These are phyloP conservation scores for Phortica okadai DNA, from an alignment of 2,888 invertebrate genomes.

Conservation along the genomic window DNA sequence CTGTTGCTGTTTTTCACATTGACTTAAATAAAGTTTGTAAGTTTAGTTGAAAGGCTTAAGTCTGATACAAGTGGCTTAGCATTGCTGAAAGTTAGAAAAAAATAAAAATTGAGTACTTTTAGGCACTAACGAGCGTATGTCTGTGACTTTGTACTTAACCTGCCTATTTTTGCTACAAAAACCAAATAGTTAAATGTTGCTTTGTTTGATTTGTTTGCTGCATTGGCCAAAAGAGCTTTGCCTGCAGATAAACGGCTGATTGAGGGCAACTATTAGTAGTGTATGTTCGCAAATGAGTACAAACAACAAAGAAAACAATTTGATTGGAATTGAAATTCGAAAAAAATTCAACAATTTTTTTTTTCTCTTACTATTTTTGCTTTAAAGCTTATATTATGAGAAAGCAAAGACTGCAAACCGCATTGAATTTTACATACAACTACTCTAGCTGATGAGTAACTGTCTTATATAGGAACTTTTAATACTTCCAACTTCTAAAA, in stretches of 20 bases:
- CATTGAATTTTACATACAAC: too few species aligned
- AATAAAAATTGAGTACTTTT: not conserved
- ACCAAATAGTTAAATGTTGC: not conserved
- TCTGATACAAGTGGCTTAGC: conserved; percentile 3
- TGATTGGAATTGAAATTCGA: not conserved
- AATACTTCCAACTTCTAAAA: too few species aligned
- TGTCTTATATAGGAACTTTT: too few species aligned
- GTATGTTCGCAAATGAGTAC: too few species aligned
- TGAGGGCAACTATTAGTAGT: too few species aligned
- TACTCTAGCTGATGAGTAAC: too few species aligned
- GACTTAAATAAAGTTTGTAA: conserved; percentile 21
- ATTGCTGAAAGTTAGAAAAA: not conserved
- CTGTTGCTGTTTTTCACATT: not conserved
- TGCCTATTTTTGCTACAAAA: not conserved
- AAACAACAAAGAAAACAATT: not conserved
- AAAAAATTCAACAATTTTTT: not conserved
- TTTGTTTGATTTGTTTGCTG: not conserved
- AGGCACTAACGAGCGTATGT: conserved; percentile 16
- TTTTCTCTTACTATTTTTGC: not conserved
- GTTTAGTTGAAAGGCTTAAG: conserved; percentile 20
- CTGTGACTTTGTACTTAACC: not conserved
- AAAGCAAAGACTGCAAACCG: too few species aligned
- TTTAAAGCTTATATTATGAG: not conserved
- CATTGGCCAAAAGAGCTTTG: not conserved
- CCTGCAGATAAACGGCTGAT: not conserved